Evolutionary conservation across 2,113 vertebrate genomes (phyloP), one percentile per base, ranked within the genome.

Genomic region (Thymallus thymallus): DNA sequence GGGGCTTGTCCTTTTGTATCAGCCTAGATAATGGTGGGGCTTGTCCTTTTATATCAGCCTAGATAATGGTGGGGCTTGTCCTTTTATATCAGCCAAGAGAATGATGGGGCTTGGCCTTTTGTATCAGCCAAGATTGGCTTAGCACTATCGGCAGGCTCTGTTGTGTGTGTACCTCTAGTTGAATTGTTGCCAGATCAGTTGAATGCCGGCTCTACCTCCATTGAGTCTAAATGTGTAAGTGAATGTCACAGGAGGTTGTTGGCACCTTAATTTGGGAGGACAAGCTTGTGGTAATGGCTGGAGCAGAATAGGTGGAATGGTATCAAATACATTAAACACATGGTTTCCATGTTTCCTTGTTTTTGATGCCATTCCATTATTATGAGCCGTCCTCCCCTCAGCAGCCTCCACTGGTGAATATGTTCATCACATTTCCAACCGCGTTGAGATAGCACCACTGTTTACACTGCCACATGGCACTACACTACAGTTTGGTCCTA

Each of bases 131-230:
- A 63, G 80, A 80, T 81, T 80, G 85, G 85, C 35, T 74, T 12
- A 6, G 72, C 23, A 69, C 35, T 84, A 82, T 55, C 48, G 48
- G 7, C 35, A 35, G 35, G 35, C 7, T 35, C 35, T 35, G 35
- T 35, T 9, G 18, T 86, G 82, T 80, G 75, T 66, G 68, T 69
- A 78, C 74, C 81, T 80, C 74, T 87, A 87, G 91, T 82, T 88
- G 82, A 89, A 88, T 85, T 84, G 35, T 35, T 76, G 76, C 66
- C 58, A 30, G 76, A 85, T n/a, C 88, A 87, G 86, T 83, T 88
- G 82, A 82, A 82, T 66, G 9, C 73, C 61, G 48, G 72, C 75
- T 80, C 78, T 77, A 61, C n/a, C 71, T 88, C 76, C 84, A 78
- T 86, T 87, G 83, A 90, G 78, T 41, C 86, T 72, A 66, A 18